A percentile compares a stretch with the other conserved stretches of the same genome.
These are phyloP conservation scores for Clepsis dumicolana DNA, from an alignment of 2,888 invertebrate species.

Conservation along the genomic window DNA sequence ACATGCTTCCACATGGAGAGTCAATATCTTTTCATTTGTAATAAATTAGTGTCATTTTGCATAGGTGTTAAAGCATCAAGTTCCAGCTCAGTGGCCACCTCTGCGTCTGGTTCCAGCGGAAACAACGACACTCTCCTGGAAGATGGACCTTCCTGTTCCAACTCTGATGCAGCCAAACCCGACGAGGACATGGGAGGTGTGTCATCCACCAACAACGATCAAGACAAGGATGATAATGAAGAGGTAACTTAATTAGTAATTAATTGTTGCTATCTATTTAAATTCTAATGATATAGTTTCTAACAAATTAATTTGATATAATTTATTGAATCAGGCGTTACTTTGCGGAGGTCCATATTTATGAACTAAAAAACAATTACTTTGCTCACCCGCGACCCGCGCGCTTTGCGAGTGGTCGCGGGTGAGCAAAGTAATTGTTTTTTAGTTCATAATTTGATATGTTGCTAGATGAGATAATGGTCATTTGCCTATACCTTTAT, in stretches of 20 bases:
- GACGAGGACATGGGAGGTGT: conserved; percentile 80
- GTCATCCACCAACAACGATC: conserved; percentile 80
- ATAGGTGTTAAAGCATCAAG: conserved; percentile 67
- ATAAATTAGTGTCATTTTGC: conserved; percentile 3
- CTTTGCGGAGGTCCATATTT: no score
- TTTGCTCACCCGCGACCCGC: no score
- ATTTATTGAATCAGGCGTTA: no score
- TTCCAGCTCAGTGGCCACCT: conserved; percentile 67
- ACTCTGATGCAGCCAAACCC: conserved; percentile 55
- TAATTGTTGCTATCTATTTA: no score
- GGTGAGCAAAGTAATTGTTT: no score
- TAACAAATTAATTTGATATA: background rate
- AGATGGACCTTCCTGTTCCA: conserved; percentile 61
- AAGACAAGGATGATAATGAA: conserved; percentile 77
- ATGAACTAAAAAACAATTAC: no score
- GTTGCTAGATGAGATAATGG: background rate
- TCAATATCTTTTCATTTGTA: no score
- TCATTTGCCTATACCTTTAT: background rate
- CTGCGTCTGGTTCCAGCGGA: conserved; percentile 73
- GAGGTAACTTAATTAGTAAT: conserved; percentile 64
- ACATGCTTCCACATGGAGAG: no score
- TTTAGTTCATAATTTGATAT: no score
- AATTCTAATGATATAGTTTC: background rate
- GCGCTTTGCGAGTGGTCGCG: no score
- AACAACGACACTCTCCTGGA: conserved; percentile 68